Conservation (phyloP, 1,140 invertebrate genomes). For the Homalodisca vitripennis region DNA sequence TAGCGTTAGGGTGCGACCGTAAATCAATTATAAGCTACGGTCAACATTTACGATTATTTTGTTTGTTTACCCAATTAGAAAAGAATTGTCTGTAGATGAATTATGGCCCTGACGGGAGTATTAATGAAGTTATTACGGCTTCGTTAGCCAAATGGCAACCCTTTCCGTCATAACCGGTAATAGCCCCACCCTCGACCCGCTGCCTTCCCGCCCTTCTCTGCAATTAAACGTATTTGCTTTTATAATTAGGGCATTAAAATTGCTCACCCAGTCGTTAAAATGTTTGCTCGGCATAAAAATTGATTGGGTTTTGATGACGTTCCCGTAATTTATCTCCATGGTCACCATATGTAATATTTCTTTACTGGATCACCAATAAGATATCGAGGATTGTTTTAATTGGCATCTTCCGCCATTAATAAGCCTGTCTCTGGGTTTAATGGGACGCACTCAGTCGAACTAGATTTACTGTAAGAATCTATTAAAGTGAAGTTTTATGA, state of each 20-base stretch:
- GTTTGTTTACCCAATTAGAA: slow-evolving; percentile 27
- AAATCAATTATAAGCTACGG: slow-evolving; percentile 23
- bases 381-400: too few relatives aligned
- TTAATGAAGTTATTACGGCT: slow-evolving; percentile 25
- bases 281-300: slow-evolving; percentile 11
- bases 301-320: too few relatives aligned
- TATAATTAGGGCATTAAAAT: slow-evolving; percentile 23
- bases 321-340: too few relatives aligned
- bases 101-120: background rate
- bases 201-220: background rate
- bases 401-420: too few relatives aligned
- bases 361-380: too few relatives aligned
- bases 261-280: slow-evolving; percentile 19
- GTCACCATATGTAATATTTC: too few relatives aligned
- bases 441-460: too few relatives aligned
- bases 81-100: slow-evolving; percentile 16
- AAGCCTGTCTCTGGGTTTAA: too few relatives aligned
- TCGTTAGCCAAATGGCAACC: slow-evolving; percentile 20
- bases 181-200: too few relatives aligned
- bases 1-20: slow-evolving; percentile 7
- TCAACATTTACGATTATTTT: slow-evolving; percentile 18
- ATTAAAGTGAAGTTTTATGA: too few relatives aligned
- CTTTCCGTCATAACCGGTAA: background rate
- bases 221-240: slow-evolving; percentile 26
- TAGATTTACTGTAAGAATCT: too few relatives aligned